Percentiles rank a stretch among this genome's conserved stretches.
These are phyloP conservation scores for Perca schrenkii DNA, from an alignment of 2,113 vertebrate genomes.

Conservation along the genomic window DNA sequence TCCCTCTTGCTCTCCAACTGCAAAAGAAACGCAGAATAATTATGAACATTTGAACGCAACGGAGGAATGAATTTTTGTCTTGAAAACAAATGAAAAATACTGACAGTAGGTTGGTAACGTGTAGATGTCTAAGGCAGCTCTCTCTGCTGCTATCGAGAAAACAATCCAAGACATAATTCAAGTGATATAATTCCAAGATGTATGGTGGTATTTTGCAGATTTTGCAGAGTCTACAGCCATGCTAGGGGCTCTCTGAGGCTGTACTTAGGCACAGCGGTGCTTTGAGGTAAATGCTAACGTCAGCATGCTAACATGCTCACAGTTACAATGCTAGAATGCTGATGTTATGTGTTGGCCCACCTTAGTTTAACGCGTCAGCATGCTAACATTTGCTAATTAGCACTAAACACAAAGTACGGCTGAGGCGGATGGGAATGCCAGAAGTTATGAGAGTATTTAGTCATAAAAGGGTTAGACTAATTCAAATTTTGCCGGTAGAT, in stretches of 20 bases:
- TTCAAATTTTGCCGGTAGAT: background rate
- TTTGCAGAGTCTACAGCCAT: background rate
- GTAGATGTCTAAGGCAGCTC: constrained; percentile 4
- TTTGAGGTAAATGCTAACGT: background rate
- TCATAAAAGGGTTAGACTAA: background rate
- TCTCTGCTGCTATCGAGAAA: constrained; percentile 16
- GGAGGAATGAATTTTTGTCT: background rate
- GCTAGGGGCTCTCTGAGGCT: background rate
- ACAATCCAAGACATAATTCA: constrained; percentile 10
- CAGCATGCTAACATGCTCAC: background rate
- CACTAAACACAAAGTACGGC: constrained; percentile 6
- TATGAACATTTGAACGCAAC: background rate
- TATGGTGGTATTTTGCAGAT: background rate
- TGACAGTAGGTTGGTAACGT: constrained; percentile 14
- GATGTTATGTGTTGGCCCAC: background rate
- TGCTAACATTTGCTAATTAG: background rate
- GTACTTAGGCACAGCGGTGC: background rate
- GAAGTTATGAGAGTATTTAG: background rate
- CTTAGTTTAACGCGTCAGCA: background rate
- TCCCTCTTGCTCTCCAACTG: constrained; percentile 95
- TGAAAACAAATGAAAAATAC: constrained; percentile 10
- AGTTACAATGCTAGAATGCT: background rate
- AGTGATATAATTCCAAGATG: background rate
- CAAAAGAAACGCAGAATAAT: constrained; percentile 8
- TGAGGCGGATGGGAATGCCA: background rate